Conservation (phyloP, 2,888 invertebrate species). For the Cremastobaeus sp. region DNA sequence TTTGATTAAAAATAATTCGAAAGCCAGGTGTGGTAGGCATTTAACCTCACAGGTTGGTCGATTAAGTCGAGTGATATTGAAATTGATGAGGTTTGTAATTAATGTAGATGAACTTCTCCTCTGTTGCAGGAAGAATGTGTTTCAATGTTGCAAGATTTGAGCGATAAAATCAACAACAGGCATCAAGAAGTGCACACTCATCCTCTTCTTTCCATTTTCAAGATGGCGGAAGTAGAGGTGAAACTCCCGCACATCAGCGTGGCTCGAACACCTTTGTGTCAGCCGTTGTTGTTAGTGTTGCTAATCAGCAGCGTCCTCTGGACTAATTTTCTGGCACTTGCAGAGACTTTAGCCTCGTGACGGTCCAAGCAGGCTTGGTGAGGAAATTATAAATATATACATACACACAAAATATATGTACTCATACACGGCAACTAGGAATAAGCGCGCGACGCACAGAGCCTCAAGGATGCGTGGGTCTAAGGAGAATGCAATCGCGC, state of each 20-base stretch:
- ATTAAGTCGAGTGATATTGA: no score
- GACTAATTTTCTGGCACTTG: conserved; percentile 50
- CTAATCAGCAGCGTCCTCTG: conserved; percentile 57
- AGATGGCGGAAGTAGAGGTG: conserved; percentile 94
- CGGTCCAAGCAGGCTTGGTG: conserved; percentile 59
- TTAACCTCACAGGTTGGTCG: no score
- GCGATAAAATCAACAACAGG: conserved; percentile 90
- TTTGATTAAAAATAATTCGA: no score
- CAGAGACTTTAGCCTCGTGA: conserved; percentile 68
- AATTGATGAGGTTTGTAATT: no score
- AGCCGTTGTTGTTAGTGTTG: conserved; percentile 64
- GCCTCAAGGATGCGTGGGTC: conserved; percentile 28
- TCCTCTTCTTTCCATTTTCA: conserved; percentile 92
- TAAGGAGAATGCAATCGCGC: conserved; percentile 35
- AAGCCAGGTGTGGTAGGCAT: no score
- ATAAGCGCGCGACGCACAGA: conserved; percentile 29
- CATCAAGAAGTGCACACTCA: conserved; percentile 92
- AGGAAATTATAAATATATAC: conserved; percentile 59
- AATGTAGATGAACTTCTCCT: background rate
- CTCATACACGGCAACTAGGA: conserved; percentile 40
- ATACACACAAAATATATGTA: conserved; percentile 55
- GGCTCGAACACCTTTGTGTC: conserved; percentile 59
- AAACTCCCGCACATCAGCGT: conserved; percentile 85
- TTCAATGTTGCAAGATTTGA: conserved; percentile 87
- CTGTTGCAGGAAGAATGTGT: conserved; percentile 89